A percentile compares a stretch with the other conserved stretches of the same genome.
These are phyloP conservation scores for Eupithecia tripunctaria DNA, from an alignment of 2,888 invertebrate genomes.

Conservation along the genomic window DNA sequence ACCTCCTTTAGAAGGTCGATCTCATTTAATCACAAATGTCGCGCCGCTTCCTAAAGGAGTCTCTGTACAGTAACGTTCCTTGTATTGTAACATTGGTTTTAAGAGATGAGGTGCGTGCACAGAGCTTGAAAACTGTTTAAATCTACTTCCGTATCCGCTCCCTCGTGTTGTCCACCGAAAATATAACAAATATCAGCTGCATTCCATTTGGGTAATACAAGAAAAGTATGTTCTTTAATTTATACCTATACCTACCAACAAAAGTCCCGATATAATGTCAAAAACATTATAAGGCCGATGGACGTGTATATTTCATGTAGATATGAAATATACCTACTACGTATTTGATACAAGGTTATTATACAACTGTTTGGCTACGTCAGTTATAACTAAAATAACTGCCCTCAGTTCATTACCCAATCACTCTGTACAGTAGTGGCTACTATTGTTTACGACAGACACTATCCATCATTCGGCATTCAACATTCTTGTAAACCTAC, in stretches of 20 bases:
- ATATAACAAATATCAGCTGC: too few relatives aligned
- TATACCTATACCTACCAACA: not conserved
- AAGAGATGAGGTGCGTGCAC: too few relatives aligned
- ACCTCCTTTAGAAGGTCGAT: too few relatives aligned
- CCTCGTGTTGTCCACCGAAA: too few relatives aligned
- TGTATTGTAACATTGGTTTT: too few relatives aligned
- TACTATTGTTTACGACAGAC: constrained; percentile 14
- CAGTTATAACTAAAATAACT: constrained; percentile 1
- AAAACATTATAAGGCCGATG: not conserved
- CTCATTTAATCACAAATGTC: too few relatives aligned
- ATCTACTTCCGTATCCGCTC: too few relatives aligned
- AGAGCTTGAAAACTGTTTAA: too few relatives aligned
- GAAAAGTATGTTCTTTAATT: too few relatives aligned
- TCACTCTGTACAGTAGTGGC: constrained; percentile 1
- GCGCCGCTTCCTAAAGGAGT: too few relatives aligned
- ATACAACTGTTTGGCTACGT: constrained; percentile 1
- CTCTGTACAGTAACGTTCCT: too few relatives aligned
- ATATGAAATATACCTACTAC: not conserved
- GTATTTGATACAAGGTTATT: not conserved
- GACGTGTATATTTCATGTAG: not conserved
- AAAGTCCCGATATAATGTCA: not conserved
- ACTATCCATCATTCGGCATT: constrained; percentile 31
- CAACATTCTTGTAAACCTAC: constrained; percentile 36
- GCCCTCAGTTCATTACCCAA: constrained; percentile 20
- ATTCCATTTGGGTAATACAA: too few relatives aligned